phyloP scores from a whole-genome alignment of 2,113 vertebrate genomes.

The Tupaia chinensis region DNA sequence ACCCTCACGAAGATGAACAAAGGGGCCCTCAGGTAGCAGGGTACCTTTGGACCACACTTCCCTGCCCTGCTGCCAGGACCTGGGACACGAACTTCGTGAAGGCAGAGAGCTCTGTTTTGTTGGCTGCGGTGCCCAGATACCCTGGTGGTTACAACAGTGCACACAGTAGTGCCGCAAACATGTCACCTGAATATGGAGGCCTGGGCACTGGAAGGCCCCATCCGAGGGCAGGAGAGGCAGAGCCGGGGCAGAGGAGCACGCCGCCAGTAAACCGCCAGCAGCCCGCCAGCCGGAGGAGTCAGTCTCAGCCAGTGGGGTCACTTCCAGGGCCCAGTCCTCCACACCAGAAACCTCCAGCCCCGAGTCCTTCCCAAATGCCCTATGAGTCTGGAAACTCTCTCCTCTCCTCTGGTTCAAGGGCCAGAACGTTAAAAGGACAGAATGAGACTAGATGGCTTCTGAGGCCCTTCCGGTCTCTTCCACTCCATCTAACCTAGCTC shows the following conservation, averaged over 20 bases:
- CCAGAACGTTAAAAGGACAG: neutral
- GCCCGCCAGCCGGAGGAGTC: neutral
- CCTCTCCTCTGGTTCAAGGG: neutral
- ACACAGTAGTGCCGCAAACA: neutral
- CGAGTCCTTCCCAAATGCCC: neutral
- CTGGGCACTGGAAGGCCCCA: neutral
- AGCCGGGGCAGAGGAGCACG: too few relatives aligned
- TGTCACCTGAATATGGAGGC: rapidly evolving
- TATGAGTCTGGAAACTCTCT: neutral
- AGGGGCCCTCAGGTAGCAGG: neutral
- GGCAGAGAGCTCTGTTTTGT: neutral
- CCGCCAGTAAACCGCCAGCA: too few relatives aligned
- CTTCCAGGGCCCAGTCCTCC: neutral
- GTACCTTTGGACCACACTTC: neutral
- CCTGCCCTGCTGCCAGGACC: rapidly evolving
- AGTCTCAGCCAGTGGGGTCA: neutral
- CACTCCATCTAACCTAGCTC: rapidly evolving
- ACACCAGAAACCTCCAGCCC: neutral
- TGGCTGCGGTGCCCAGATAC: neutral
- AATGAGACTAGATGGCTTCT: neutral
- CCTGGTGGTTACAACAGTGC: neutral
- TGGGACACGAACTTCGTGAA: rapidly evolving
- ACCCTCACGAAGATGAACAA: too few relatives aligned
- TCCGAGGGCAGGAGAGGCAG: neutral
- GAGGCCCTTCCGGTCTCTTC: neutral